Evolutionary conservation across 2,888 invertebrate species (phyloP), one percentile per base, ranked within the genome.

Genomic region (Isoperla grammatica): DNA sequence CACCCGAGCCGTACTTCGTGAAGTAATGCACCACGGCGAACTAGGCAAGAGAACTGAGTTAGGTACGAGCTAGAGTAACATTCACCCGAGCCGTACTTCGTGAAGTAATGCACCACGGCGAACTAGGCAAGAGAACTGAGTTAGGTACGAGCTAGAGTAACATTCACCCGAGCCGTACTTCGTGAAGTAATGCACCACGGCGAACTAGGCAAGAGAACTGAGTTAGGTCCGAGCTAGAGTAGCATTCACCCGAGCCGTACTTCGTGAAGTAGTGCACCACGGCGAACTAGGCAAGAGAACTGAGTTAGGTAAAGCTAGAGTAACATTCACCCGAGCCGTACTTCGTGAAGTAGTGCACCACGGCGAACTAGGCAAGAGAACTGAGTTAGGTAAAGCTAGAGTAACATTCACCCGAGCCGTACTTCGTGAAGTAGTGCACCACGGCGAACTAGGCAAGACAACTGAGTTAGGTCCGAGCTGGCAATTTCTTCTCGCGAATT

Each of bases 211-310:
- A n/a, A n/a, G n/a, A n/a, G n/a, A n/a, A n/a, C n/a, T n/a, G n/a
- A n/a, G n/a, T n/a, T n/a, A 78, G 75, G 67, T 86, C 85, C 0
- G 82, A 79, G 61, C 82, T 83, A 71, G 86, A 86, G 72, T 87
- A 87, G 68, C 85, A 84, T 71, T 89, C 89, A 0, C 89, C 89
- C 4, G 86, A 88, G 20, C 89, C 89, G 66, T 86, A 85, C 74
- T 90, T 90, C n/a, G 90, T 90, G 72, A 87, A 89, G 71, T 87
- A 88, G 71, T 90, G 90, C 1, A 90, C 90, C 12, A 88, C 82
- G 2, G 90, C 89, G 71, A 89, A 90, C 79, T 81, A n/a, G n/a
- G n/a, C n/a, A n/a, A n/a, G n/a, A n/a, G n/a, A n/a, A n/a, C n/a
- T n/a, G n/a, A n/a, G n/a, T n/a, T n/a, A n/a, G n/a, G n/a, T n/a